Base-by-base conservation (phyloP, 2,888 invertebrate genomes). In the Camptogramma bilineatum region DNA sequence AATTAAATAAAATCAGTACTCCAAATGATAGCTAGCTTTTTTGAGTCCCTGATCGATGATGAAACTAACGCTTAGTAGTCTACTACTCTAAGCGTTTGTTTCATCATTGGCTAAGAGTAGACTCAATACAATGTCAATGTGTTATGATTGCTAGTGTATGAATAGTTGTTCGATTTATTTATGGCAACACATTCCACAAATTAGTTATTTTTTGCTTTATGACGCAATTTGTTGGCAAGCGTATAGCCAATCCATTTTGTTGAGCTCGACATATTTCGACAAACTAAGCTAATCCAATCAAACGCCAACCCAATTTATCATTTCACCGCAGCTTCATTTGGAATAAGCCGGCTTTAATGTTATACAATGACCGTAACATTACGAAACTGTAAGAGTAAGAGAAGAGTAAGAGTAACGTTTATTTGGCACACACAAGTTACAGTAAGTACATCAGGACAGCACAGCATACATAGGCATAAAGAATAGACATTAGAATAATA, bases 271-370 rank as follows among this genome's bases (percentile, higher is more conserved):
- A 18, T 52, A 42, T 52, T 52, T 42, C 39, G 39, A 19, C 52
- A 42, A 42, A 42, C 53, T 54, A 54, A 44, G 16, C 21, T 44
- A 47, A 56, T 51, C 34, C 50, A 57, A 50, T 51, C 57, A 57
- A 56, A 48, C 48, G 31, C 16, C 31, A 17, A 24, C 31, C 10
- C 19, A 13, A 39, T 47, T 56, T 48, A 47, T 48, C 16, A 56
- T 50, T 56, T 34, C n/a, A 48, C 9, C 18, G 34, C 55, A 56
- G 50, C 34, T 42, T 34, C 24, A 47, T n/a, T n/a, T 7, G 13
- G 4, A 39, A 28, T 28, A 28, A 28, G 4, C 28, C 34, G 13
- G 13, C 34, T 39, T 39, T 39, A 39, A 3, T 39, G 13, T 39
- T 39, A 2, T 39, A 39, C 13, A 39, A 13, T 39, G 13, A 39